Evolutionary conservation across 1,140 invertebrate species (phyloP), one percentile per base, ranked within the genome.

Genomic region (Heliconius hewitsoni): DNA sequence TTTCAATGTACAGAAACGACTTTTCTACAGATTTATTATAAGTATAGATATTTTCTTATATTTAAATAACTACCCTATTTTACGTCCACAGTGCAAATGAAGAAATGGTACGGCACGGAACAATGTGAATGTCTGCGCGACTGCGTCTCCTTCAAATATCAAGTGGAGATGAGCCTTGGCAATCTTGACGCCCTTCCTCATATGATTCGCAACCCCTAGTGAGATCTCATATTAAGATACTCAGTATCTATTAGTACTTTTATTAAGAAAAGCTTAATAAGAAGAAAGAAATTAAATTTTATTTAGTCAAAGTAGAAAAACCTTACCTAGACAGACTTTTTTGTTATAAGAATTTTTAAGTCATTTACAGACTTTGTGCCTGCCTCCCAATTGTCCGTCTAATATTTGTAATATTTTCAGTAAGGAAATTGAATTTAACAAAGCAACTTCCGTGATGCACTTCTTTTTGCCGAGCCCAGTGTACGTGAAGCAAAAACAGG

Each of bases 401-500:
- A 60, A 60, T 0, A 23, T 60, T 66, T 30, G 9, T 52, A 60
- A 82, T 72, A 1, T 81, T 78, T 85, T 55, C 80, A 92, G 90
- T 75, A n/a, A 77, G 0, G 85, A 57, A 0, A 70, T 91, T 16
- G 72, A 78, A 0, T 84, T 90, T 23, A 90, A 85, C 46, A 81
- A 83, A 13, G 91, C 88, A 46, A 86, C 89, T 1, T 85, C 86
- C 1, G 76, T 92, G 16, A 77, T 93, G 82, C 84, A 90, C 34
- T 90, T 94, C 80, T 82, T 77, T 37, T 87, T 92, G 55, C 80
- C 83, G 0, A 83, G 52, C 16, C 42, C 87, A 1, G 84, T 86
- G 8, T 90, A 90, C 71, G 81, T 87, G 1, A 90, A 85, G 74
- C 87, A 89, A 52, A 94, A 91, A 80, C 92, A 94, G 78, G 92